These are phyloP conservation scores for Drosophila leonis DNA, from an alignment of 2,888 invertebrate species.

Conservation along the genomic window DNA sequence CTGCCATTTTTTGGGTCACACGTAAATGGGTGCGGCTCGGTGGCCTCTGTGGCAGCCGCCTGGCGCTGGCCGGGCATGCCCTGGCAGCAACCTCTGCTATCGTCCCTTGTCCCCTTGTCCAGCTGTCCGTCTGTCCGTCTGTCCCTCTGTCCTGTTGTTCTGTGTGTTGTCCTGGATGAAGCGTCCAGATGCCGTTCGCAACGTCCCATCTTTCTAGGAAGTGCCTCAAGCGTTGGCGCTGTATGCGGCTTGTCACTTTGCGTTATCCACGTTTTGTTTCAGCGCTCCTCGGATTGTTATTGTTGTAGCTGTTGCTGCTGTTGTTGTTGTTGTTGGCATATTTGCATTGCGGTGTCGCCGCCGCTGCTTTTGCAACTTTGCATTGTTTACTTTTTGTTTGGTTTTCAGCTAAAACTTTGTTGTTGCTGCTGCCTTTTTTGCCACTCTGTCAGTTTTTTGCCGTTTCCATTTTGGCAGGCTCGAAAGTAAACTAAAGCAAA, in stretches of 20 bases:
- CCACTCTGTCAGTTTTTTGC: conserved; percentile 64
- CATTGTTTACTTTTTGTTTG: conserved; percentile 76
- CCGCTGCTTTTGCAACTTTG: conserved; percentile 50
- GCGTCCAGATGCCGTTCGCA: conserved; percentile 46
- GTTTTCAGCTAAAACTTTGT: conserved; percentile 57
- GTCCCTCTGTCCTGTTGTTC: conserved; percentile 4
- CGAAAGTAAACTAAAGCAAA: conserved; percentile 70
- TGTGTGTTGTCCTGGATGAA: conserved; percentile 53
- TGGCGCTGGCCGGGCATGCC: conserved; percentile 20
- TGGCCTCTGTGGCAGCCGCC: conserved; percentile 28
- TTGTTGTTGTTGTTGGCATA: conserved; percentile 60
- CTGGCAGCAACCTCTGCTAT: conserved; percentile 15
- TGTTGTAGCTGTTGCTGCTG: conserved; percentile 17
- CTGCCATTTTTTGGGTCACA: conserved; percentile 70
- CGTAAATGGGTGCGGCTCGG: conserved; percentile 57
- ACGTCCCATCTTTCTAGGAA: conserved; percentile 50
- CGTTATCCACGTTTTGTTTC: conserved; percentile 66
- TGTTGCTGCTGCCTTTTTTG: conserved; percentile 54
- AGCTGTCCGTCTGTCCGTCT: neutral
- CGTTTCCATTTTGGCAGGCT: conserved; percentile 65
- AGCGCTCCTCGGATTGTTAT: conserved; percentile 28
- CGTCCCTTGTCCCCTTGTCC: neutral
- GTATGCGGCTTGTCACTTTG: conserved; percentile 72
- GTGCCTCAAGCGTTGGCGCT: conserved; percentile 65
- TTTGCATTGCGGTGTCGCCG: conserved; percentile 77